Evolutionary conservation across 2,797 vertebrate species (phyloP).

Genomic region (Oreortyx pictus): DNA sequence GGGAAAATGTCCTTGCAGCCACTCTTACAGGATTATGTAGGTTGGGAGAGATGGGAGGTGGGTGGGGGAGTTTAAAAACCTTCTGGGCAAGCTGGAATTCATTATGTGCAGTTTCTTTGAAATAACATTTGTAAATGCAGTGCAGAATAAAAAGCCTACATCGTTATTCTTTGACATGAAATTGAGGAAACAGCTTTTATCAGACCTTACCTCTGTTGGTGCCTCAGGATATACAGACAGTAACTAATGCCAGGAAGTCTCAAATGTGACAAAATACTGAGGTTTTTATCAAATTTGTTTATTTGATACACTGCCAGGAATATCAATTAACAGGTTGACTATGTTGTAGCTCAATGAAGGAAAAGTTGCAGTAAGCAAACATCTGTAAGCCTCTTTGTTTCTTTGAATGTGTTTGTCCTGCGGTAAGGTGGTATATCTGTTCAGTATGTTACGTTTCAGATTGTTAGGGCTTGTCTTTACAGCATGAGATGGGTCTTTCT

Average conservation of each 20-base stretch:
- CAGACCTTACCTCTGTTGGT: conserved; percentile 29
- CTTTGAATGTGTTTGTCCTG: background rate
- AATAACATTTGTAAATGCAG: background rate
- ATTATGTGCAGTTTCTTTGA: background rate
- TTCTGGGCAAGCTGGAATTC: rapidly evolving
- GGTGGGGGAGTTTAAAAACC: background rate
- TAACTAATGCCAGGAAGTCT: conserved; percentile 9
- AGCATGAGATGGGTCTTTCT: background rate
- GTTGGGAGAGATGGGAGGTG: background rate
- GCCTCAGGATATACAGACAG: conserved; percentile 10
- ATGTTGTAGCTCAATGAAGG: conserved; percentile 2
- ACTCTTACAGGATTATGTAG: background rate
- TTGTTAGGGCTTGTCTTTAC: background rate
- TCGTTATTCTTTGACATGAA: background rate
- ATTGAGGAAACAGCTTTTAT: background rate
- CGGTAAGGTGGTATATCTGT: background rate
- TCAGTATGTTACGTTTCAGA: background rate
- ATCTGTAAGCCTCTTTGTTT: background rate
- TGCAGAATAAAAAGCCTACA: background rate
- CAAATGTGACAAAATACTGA: conserved; percentile 35
- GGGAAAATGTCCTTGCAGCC: background rate
- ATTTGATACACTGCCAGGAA: conserved; percentile 12
- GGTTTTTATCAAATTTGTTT: background rate
- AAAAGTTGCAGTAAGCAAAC: background rate
- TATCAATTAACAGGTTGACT: conserved; percentile 22